Evolutionary conservation across 2,797 vertebrate genomes (phyloP).

Genomic region (Pseudocheirus occidentalis): DNA sequence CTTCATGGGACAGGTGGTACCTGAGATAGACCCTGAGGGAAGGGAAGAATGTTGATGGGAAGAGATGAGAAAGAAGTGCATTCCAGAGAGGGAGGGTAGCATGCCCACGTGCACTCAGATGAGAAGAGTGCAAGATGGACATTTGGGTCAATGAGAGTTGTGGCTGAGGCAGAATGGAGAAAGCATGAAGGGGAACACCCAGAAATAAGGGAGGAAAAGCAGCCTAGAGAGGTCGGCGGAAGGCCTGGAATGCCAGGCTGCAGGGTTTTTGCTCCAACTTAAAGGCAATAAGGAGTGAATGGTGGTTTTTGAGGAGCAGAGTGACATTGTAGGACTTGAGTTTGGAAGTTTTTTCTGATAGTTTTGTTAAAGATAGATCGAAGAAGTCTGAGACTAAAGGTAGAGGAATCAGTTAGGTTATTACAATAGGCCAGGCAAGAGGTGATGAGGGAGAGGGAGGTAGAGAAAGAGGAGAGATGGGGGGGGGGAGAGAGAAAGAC

Average conservation of each 20-base stretch:
- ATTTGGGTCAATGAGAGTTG: background rate
- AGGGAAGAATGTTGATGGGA: background rate
- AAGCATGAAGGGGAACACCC: background rate
- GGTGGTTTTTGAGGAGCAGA: background rate
- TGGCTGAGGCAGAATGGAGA: background rate
- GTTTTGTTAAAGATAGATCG: too few relatives aligned
- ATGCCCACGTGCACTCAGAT: background rate
- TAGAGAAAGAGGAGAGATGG: too few relatives aligned
- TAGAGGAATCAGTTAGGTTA: too few relatives aligned
- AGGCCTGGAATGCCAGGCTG: background rate
- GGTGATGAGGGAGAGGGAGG: too few relatives aligned
- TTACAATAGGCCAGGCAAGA: too few relatives aligned
- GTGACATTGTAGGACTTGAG: background rate
- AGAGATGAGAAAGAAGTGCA: background rate
- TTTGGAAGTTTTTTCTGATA: too few relatives aligned
- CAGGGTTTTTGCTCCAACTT: too few relatives aligned
- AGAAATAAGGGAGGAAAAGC: slow-evolving; percentile 25
- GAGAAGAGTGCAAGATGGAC: background rate
- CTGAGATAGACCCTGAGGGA: background rate
- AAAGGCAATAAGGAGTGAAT: too few relatives aligned
- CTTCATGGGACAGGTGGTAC: background rate
- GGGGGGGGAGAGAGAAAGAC: too few relatives aligned
- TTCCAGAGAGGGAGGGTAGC: background rate
- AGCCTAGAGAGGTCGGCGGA: slow-evolving; percentile 30
- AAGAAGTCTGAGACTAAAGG: too few relatives aligned